Percentiles rank a stretch among this genome's conserved stretches.
Conservation (phyloP, 2,888 invertebrate species). For the Disparrhopalites patrizii region DNA sequence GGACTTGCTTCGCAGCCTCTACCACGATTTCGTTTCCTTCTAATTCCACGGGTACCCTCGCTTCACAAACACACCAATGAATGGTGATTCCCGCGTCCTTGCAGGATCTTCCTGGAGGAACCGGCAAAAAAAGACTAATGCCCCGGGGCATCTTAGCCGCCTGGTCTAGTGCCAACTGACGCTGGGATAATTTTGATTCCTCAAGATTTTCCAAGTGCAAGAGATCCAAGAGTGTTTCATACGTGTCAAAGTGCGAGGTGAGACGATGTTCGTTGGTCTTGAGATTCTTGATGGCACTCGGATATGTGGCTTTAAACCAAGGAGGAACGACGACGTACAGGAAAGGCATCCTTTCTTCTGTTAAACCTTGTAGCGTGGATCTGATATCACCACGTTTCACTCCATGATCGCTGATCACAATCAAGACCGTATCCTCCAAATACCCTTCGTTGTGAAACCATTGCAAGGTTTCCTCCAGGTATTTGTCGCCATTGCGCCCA, state of each 20-base stretch:
- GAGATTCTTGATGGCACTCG: conserved; percentile 62
- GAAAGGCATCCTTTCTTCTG: conserved; percentile 84
- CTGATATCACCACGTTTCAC: conserved; percentile 80
- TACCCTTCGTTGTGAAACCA: conserved; percentile 56
- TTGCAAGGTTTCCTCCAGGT: conserved; percentile 60
- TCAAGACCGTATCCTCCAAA: conserved; percentile 64
- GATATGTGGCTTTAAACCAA: conserved; percentile 64
- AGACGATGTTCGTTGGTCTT: conserved; percentile 51
- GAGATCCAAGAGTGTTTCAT: conserved; percentile 43
- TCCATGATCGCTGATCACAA: conserved; percentile 83
- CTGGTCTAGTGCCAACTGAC: conserved; percentile 56
- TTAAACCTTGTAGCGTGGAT: conserved; percentile 67
- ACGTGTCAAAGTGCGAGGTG: conserved; percentile 80
- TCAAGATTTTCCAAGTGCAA: conserved; percentile 21
- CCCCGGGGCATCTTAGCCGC: not conserved
- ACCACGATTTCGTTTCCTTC: not conserved
- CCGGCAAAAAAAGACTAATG: not conserved
- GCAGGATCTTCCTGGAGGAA: not conserved
- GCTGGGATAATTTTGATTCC: conserved; percentile 47
- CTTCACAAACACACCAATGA: not conserved
- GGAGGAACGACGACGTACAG: conserved; percentile 68
- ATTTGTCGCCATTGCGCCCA: conserved; percentile 67
- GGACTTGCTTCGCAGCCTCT: not conserved
- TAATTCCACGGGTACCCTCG: not conserved
- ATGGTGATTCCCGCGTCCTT: not conserved